phyloP scores from a whole-genome alignment of 2,113 vertebrate genomes.

The Nannobrachium achirus region DNA sequence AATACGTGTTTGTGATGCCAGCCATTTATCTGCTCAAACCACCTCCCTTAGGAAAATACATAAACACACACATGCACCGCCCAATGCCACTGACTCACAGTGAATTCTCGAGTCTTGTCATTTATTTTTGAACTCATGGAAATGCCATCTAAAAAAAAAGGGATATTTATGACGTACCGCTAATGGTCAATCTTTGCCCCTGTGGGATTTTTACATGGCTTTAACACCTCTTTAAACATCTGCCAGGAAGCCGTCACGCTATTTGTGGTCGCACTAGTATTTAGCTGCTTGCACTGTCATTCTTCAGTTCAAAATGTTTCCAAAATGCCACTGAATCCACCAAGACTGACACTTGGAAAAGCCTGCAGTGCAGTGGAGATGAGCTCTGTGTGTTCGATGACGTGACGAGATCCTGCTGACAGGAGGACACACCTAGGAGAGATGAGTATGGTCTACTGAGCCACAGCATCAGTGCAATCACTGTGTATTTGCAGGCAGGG shows the following conservation, averaged over 20 bases:
- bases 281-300: constrained; percentile 69
- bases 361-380: constrained; percentile 21
- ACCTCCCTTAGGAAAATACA: constrained; percentile 42
- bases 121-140: constrained; percentile 57
- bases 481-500: constrained; percentile 70
- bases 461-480: constrained; percentile 70
- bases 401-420: constrained; percentile 19
- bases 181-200: constrained; percentile 69
- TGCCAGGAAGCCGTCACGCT: constrained; percentile 66
- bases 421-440: too few relatives aligned
- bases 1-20: constrained; percentile 15
- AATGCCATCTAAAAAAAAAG: constrained; percentile 65
- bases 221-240: constrained; percentile 71
- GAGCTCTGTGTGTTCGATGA: constrained; percentile 28
- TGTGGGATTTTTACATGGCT: constrained; percentile 67
- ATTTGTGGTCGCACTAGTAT: constrained; percentile 61
- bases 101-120: constrained; percentile 24
- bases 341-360: constrained; percentile 41
- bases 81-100: constrained; percentile 23
- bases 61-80: constrained; percentile 26
- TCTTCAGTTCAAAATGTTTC: constrained; percentile 53
- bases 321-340: constrained; percentile 55
- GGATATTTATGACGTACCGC: constrained; percentile 69
- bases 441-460: constrained; percentile 38
- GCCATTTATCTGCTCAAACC: constrained; percentile 35